Conservation (phyloP, 2,797 vertebrate genomes). For the Cyclopterus lumpus region DNA sequence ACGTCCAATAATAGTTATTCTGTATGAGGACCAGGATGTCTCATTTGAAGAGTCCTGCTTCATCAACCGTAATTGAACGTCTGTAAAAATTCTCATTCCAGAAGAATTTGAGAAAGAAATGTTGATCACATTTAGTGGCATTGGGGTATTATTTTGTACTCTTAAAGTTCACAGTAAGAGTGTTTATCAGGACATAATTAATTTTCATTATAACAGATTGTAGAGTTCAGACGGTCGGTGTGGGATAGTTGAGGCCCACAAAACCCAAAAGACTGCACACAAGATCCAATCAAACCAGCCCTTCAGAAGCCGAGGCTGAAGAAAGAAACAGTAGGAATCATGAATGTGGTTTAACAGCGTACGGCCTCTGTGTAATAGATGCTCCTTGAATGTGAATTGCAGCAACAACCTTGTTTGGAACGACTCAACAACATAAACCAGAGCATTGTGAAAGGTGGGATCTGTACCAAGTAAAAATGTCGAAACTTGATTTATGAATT, state of each 20-base stretch:
- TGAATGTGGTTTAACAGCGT: constrained; percentile 1
- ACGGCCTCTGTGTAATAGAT: constrained; percentile 9
- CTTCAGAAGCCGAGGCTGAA: constrained; percentile 9
- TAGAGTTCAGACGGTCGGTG: neutral
- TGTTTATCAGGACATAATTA: neutral
- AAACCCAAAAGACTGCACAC: constrained; percentile 3
- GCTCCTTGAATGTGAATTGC: constrained; percentile 52
- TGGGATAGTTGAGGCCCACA: neutral
- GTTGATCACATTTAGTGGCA: neutral
- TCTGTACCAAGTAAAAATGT: constrained; percentile 25
- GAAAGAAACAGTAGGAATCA: neutral
- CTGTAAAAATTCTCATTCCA: too few species aligned
- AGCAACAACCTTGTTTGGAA: constrained; percentile 50
- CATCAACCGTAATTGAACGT: too few species aligned
- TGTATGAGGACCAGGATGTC: too few species aligned
- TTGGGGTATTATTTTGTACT: neutral
- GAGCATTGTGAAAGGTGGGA: constrained; percentile 16
- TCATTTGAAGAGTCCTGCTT: too few species aligned
- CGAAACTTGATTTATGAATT: neutral
- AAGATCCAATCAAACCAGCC: neutral
- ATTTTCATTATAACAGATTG: neutral
- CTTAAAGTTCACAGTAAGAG: neutral
- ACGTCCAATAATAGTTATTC: too few species aligned
- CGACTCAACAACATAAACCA: constrained; percentile 12
- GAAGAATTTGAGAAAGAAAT: too few species aligned